Conservation (phyloP, 2,797 vertebrate genomes). For the Chrysolophus pictus region DNA sequence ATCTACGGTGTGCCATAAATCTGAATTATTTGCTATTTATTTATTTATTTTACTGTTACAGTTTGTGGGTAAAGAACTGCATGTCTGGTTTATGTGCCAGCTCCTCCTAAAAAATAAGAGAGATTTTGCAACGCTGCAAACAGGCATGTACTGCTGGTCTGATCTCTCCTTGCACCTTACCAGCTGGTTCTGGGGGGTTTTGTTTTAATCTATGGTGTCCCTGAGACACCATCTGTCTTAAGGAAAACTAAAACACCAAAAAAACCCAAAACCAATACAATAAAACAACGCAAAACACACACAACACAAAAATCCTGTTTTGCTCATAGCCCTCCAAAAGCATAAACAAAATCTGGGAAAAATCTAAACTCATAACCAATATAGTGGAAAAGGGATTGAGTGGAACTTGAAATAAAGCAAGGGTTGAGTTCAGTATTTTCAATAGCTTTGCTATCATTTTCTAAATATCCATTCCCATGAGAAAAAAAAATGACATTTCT, state of each 20-base stretch:
- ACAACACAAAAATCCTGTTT: neutral
- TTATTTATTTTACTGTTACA: neutral
- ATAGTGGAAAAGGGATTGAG: neutral
- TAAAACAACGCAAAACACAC: too few species aligned
- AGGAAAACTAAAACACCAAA: neutral
- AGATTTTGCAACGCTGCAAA: neutral
- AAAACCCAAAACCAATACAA: too few species aligned
- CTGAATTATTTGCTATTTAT: conserved; percentile 28
- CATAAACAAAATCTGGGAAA: neutral
- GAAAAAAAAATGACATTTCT: neutral
- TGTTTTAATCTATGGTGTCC: conserved; percentile 30
- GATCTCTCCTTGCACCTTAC: conserved; percentile 31
- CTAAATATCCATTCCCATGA: neutral
- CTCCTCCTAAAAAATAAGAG: conserved; percentile 32
- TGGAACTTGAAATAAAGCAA: neutral
- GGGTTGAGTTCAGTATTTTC: neutral
- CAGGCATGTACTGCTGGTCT: neutral
- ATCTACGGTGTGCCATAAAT: conserved; percentile 50
- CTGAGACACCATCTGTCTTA: conserved; percentile 46
- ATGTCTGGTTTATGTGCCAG: conserved; percentile 5
- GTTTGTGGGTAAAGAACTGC: neutral
- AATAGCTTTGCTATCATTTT: neutral
- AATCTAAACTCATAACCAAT: neutral
- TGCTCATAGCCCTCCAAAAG: conserved; percentile 28
- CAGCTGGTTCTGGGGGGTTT: conserved; percentile 36